phyloP scores from a whole-genome alignment of 2,888 invertebrate species.

The Tanytarsus gracilentus region DNA sequence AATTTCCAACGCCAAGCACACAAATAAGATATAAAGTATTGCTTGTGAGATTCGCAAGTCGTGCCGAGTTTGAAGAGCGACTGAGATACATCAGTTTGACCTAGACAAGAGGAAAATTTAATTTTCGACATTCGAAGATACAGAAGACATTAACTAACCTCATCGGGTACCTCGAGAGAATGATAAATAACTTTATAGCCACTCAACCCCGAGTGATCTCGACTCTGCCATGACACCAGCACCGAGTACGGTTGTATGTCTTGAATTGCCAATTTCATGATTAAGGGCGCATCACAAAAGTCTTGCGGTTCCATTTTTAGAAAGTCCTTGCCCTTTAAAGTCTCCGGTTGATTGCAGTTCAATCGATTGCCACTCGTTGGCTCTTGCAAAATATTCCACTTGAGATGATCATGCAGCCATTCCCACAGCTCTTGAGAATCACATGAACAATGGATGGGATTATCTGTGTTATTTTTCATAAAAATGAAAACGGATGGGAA shows the following conservation, averaged over 20 bases:
- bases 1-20: slow-evolving; percentile 76
- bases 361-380: slow-evolving; percentile 52
- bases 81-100: slow-evolving; percentile 52
- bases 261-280: slow-evolving; percentile 75
- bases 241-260: slow-evolving; percentile 82
- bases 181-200: slow-evolving; percentile 82
- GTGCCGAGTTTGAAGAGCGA: slow-evolving; percentile 61
- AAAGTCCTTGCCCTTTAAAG: slow-evolving; percentile 65
- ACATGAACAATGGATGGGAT: slow-evolving; percentile 82
- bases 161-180: slow-evolving; percentile 53
- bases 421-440: slow-evolving; percentile 85
- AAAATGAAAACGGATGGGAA: background rate
- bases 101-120: slow-evolving; percentile 4
- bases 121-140: background rate
- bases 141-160: slow-evolving; percentile 41
- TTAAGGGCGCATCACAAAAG: slow-evolving; percentile 74
- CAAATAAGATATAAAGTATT: slow-evolving; percentile 78
- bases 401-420: slow-evolving; percentile 83
- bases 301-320: slow-evolving; percentile 58
- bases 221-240: slow-evolving; percentile 80
- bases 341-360: slow-evolving; percentile 75
- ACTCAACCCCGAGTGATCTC: slow-evolving; percentile 73
- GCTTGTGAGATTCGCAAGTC: slow-evolving; percentile 63
- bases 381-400: slow-evolving; percentile 42
- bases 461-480: slow-evolving; percentile 50